These are phyloP conservation scores for Eudasyphora cyanicolor DNA, from an alignment of 2,888 invertebrate genomes.

Conservation along the genomic window DNA sequence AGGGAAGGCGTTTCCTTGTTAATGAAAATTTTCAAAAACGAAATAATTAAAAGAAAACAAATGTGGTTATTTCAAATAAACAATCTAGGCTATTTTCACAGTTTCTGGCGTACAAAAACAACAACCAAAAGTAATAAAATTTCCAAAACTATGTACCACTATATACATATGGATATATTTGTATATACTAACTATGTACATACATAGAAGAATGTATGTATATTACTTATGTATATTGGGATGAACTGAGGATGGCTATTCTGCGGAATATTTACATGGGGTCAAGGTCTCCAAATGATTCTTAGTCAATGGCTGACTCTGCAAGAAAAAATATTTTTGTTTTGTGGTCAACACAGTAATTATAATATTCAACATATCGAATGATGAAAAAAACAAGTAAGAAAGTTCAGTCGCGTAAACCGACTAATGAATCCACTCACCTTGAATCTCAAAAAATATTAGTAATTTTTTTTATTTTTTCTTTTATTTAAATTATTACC, in stretches of 20 bases:
- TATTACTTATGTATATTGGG: background rate
- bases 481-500: no score
- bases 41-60: slow-evolving; percentile 42
- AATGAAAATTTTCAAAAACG: slow-evolving; percentile 48
- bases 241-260: no score
- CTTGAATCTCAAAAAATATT: no score
- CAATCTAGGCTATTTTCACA: slow-evolving; percentile 10
- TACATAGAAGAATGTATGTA: background rate
- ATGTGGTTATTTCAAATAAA: slow-evolving; percentile 38
- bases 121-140: background rate
- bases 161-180: background rate
- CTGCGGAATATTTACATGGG: background rate
- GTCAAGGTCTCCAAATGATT: no score
- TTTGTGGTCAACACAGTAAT: no score
- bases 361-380: no score
- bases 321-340: no score
- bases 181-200: background rate
- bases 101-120: background rate
- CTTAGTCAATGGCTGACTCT: no score
- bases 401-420: no score
- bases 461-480: no score
- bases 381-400: no score
- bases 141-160: slow-evolving; percentile 15
- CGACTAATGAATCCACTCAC: no score
- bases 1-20: slow-evolving; percentile 41